A percentile compares a stretch with the other conserved stretches of the same genome.
phyloP scores from a whole-genome alignment of 2,113 vertebrate genomes.

The Trematocara marginatum region DNA sequence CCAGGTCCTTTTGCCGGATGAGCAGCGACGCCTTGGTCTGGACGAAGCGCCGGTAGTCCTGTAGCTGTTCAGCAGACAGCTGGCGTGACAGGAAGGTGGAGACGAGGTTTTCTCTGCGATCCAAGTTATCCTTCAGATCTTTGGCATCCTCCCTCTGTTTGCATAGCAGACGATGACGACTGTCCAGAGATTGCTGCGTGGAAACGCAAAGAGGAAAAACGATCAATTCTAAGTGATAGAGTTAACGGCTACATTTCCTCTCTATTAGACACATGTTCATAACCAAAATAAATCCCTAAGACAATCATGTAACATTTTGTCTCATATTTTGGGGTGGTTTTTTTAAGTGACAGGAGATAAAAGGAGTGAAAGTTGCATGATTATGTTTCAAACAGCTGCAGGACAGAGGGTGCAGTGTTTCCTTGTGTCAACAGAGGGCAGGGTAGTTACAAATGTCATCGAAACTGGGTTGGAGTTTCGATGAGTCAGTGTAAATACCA shows the following conservation, averaged over 20 bases:
- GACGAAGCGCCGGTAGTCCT: constrained; percentile 78
- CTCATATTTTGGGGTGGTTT: not conserved
- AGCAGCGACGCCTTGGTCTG: constrained; percentile 84
- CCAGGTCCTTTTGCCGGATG: constrained; percentile 87
- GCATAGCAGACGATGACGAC: constrained; percentile 81
- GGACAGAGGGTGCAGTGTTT: constrained; percentile 40
- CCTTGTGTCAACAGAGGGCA: constrained; percentile 72
- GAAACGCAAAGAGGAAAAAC: not conserved
- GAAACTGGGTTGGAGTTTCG: constrained; percentile 71
- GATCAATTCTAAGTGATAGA: not conserved
- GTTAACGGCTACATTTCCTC: not conserved
- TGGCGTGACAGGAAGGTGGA: constrained; percentile 80
- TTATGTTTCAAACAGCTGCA: not conserved
- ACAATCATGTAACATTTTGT: not conserved
- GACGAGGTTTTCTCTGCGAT: constrained; percentile 84
- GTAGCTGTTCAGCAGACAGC: constrained; percentile 76
- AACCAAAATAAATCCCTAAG: not conserved
- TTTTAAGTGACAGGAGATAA: not conserved
- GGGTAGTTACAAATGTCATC: constrained; percentile 60
- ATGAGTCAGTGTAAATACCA: constrained; percentile 72
- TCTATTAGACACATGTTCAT: not conserved
- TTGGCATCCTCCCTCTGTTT: constrained; percentile 88
- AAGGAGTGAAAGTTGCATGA: not conserved
- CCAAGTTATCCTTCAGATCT: constrained; percentile 91
- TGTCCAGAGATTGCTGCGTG: constrained; percentile 81